Evolutionary conservation across 2,113 vertebrate species (phyloP).

Genomic region (Pimephales promelas): DNA sequence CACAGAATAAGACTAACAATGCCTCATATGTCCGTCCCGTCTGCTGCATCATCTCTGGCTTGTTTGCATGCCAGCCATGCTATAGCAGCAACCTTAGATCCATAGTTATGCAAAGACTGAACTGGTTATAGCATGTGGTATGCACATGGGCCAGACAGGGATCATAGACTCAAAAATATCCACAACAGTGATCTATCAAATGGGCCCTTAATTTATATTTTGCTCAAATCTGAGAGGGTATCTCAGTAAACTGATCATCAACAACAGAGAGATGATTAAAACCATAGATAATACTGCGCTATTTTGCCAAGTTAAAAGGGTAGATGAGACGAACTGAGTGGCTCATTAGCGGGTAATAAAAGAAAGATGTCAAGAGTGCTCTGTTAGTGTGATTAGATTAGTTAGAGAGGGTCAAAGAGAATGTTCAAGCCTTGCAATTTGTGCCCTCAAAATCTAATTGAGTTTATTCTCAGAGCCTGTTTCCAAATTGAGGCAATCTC

Average conservation of each 20-base stretch:
- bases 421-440: neutral
- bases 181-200: neutral
- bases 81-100: neutral
- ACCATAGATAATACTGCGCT: neutral
- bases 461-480: neutral
- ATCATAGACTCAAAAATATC: neutral
- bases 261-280: neutral
- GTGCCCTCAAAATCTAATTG: neutral
- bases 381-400: slow-evolving; percentile 39
- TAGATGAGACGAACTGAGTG: slow-evolving; percentile 12
- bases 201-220: neutral
- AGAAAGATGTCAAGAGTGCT: neutral
- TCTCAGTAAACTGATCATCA: neutral
- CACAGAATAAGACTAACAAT: neutral
- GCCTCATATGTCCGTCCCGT: neutral
- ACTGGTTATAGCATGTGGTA: neutral
- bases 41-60: neutral
- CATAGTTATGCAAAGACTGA: slow-evolving; percentile 23
- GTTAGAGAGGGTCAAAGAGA: slow-evolving; percentile 19
- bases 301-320: neutral
- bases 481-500: neutral
- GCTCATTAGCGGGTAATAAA: neutral
- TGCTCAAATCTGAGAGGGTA: neutral
- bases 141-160: neutral
- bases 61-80: slow-evolving; percentile 19